These are phyloP conservation scores for Anas platyrhynchos DNA, from an alignment of 2,113 vertebrate species.

Conservation along the genomic window DNA sequence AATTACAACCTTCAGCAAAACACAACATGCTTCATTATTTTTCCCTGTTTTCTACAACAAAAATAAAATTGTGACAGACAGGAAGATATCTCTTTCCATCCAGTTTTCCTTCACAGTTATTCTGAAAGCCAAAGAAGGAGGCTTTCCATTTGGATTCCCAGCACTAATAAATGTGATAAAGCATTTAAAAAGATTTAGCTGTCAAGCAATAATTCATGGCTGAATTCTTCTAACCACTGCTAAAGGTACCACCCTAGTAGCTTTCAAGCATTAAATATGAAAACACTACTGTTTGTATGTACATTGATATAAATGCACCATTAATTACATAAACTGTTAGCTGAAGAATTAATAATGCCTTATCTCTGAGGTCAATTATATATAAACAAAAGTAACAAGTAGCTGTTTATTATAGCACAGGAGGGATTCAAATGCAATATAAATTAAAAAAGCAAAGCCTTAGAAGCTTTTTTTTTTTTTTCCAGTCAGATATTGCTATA, in stretches of 20 bases:
- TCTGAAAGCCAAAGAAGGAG: not conserved
- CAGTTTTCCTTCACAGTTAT: not conserved
- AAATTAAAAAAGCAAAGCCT: not conserved
- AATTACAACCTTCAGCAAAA: not conserved
- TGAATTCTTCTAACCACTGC: not conserved
- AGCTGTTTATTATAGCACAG: not conserved
- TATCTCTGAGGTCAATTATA: not conserved
- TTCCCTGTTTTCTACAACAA: not conserved
- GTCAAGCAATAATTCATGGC: not conserved
- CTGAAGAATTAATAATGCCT: not conserved
- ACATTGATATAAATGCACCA: not conserved
- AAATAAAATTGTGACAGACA: not conserved
- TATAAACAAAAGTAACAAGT: not conserved
- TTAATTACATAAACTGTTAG: not conserved
- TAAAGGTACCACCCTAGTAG: not conserved
- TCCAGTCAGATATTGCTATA: not conserved
- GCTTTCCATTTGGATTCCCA: not conserved
- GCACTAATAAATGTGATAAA: not conserved
- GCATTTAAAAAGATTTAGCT: not conserved
- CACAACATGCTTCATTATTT: not conserved
- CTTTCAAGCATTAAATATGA: not conserved
- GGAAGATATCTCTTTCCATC: not conserved
- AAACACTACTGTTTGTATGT: not conserved
- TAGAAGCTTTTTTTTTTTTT: not conserved
- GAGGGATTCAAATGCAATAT: not conserved